Base-by-base conservation (phyloP, 2,888 invertebrate genomes). In the Drosophila quinaria region DNA sequence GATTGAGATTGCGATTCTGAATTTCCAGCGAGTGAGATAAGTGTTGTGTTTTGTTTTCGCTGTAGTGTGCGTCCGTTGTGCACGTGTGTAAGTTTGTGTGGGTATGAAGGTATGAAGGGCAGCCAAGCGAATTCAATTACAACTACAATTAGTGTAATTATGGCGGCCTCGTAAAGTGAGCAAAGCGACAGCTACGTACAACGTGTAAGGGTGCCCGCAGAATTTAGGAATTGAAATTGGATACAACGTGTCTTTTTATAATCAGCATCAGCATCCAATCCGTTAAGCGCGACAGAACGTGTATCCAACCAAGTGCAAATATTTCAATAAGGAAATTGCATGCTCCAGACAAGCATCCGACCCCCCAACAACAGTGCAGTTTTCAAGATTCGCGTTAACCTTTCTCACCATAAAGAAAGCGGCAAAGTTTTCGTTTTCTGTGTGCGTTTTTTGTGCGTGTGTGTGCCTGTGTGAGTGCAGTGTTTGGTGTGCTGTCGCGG, bases 51-150 rank as follows among this genome's bases (percentile, higher is more conserved):
- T 78, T 78, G 75, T 70, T 75, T 75, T 60, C 70, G 50, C 33
- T 50, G 17, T 17, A 49, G 56, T 52, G 39, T 9, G 37, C 39
- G 46, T 6, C 54, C 37, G 9, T 13, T 35, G 33, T 51, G 35
- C 19, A n/a, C 25, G 44, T 29, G 42, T 35, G 55, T 68, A 11
- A 2, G 31, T 29, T 15, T 60, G 42, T 56, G 35, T 58, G 17
- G n/a, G 35, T 74, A 56, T 63, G 22, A 17, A 19, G 41, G 22
- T 59, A 41, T 60, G 62, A 83, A 77, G 59, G 63, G 86, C 73
- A 79, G 60, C 59, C 72, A 73, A 82, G 86, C 81, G 88, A 88
- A 80, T 83, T 88, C 67, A 86, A 86, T 88, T 88, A 85, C 87
- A 78, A 80, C 70, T 70, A 68, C 85, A 81, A 81, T 81, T 80